Evolutionary conservation across 2,113 vertebrate species (phyloP), one percentile per base, ranked within the genome.

Genomic region (Gavialis gangeticus): DNA sequence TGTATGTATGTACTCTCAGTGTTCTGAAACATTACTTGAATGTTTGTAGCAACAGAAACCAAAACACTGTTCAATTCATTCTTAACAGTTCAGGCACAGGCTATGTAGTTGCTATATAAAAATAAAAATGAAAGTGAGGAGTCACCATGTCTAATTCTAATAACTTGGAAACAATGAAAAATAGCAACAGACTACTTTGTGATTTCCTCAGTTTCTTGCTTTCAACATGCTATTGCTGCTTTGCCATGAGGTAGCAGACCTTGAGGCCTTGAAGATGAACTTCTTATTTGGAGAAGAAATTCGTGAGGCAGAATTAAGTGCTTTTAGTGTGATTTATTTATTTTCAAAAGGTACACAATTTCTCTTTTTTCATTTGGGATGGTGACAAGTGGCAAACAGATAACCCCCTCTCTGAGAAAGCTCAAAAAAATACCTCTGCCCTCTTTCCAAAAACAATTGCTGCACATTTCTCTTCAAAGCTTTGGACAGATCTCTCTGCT

Each of bases 251-350:
- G 16, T 25, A 58, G n/a, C 4, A 62, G 7, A 79, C 60, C 78
- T 57, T 67, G 79, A 28, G 21, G 3, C 3, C 55, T 84, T n/a
- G 10, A 4, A 3, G 66, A 18, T 4, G 3, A 76, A 34, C 1
- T 56, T 56, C 6, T 46, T 2, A 13, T 10, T n/a, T 6, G 2
- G 37, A 46, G 46, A 76, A 79, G 64, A 57, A 54, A 63, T 13
- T 46, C 75, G 0, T 19, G 37, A 7, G 0, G 1, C 12, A 27
- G 56, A 82, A 5, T 16, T 19, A 59, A 75, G 24, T 28, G 9
- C 12, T 22, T 90, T 82, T 58, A 54, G 69, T 1, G 60, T 69
- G 17, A 79, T 12, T 19, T 69, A 28, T 5, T n/a, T 55, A 16
- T 58, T 27, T 4, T 34, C 69, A 85, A 90, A 78, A 3, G 6